These are phyloP conservation scores for Drosophila lacertosa DNA, from an alignment of 1,140 invertebrate species.

Conservation along the genomic window DNA sequence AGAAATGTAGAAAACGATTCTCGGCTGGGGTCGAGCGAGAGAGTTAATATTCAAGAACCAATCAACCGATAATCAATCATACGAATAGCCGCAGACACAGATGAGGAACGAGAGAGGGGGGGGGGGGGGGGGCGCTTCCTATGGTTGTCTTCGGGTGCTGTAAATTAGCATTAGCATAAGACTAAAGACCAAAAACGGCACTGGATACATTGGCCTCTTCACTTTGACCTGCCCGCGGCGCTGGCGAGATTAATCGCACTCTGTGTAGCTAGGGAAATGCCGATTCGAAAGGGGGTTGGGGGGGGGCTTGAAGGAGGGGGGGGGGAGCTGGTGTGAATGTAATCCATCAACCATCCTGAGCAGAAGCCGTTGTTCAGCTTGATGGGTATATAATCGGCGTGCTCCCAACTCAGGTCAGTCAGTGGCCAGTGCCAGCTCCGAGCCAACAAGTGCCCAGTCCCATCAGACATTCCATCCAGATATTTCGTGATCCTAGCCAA, in stretches of 20 bases:
- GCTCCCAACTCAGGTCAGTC: slow-evolving; percentile 55
- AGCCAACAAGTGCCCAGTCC: slow-evolving; percentile 54
- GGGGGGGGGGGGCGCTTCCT: too few species aligned
- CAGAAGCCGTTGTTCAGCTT: slow-evolving; percentile 2
- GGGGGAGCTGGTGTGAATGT: slow-evolving; percentile 16
- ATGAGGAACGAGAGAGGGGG: too few species aligned
- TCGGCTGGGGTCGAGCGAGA: too few species aligned
- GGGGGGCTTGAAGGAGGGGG: background rate
- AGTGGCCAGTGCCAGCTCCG: slow-evolving; percentile 69
- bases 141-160: background rate
- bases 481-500: slow-evolving; percentile 10
- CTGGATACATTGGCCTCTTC: slow-evolving; percentile 42
- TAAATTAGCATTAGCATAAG: slow-evolving; percentile 60
- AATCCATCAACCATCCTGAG: slow-evolving; percentile 59
- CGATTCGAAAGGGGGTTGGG: background rate
- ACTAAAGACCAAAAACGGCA: slow-evolving; percentile 31
- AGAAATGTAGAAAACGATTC: too few species aligned
- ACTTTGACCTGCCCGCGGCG: slow-evolving; percentile 66
- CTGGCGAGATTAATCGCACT: slow-evolving; percentile 49
- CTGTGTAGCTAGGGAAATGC: background rate
- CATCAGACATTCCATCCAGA: background rate
- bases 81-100: background rate
- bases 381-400: slow-evolving; percentile 68
- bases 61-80: slow-evolving; percentile 49
- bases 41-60: slow-evolving; percentile 8